Percentiles rank a stretch among this genome's conserved stretches.
Evolutionary conservation across 2,113 vertebrate species (phyloP).

Genomic region (Lepidothrix coronata): DNA sequence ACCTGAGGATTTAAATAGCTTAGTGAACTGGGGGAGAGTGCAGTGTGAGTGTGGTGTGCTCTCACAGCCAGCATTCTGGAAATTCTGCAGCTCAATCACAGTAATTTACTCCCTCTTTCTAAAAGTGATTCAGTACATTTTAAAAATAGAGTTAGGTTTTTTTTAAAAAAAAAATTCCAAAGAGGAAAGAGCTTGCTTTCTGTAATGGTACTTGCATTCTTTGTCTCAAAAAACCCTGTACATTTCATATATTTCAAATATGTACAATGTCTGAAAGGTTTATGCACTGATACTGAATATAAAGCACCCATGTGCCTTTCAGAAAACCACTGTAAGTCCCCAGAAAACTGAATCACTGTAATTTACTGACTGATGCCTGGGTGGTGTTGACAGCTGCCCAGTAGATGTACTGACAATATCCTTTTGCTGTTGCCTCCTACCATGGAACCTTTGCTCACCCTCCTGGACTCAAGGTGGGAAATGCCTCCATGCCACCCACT

Average conservation of each 20-base stretch:
- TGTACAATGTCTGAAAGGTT: background rate
- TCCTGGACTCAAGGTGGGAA: background rate
- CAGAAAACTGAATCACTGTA: background rate
- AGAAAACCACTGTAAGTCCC: background rate
- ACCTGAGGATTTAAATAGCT: background rate
- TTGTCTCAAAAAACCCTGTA: background rate
- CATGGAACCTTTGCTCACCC: too few species aligned
- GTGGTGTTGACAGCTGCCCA: background rate
- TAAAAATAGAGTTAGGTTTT: background rate
- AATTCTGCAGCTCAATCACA: background rate
- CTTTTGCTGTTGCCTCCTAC: background rate
- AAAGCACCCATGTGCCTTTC: background rate
- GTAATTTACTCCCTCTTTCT: background rate
- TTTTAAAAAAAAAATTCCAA: background rate
- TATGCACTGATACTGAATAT: background rate
- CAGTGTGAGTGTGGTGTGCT: background rate
- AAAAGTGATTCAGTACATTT: background rate
- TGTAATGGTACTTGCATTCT: background rate
- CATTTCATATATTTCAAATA: background rate
- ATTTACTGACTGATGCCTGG: background rate
- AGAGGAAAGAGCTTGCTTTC: background rate
- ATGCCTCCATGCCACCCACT: background rate
- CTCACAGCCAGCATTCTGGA: background rate
- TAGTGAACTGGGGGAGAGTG: background rate
- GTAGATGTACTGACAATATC: fast-evolving